Evolutionary conservation across 2,888 invertebrate species (phyloP), one percentile per base, ranked within the genome.

Genomic region (Meganola albula): DNA sequence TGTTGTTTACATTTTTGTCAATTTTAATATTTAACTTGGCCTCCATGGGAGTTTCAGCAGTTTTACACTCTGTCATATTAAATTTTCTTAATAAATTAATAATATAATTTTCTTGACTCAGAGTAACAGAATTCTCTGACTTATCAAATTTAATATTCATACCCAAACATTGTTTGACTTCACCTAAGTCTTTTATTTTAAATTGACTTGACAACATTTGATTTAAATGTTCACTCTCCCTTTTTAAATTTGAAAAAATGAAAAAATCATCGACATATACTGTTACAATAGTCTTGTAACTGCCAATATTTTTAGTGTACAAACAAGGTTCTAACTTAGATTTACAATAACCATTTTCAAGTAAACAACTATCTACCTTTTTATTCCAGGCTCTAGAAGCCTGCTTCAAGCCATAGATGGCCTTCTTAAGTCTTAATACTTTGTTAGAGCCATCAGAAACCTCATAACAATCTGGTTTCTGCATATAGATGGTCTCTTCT

Each of bases 1-100:
- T 13, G 22, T 26, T 30, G 10, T 10, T 27, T n/a, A n/a, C n/a
- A n/a, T n/a, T n/a, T n/a, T n/a, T n/a, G n/a, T n/a, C n/a, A n/a
- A n/a, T n/a, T n/a, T n/a, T n/a, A 23, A 31, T 11, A 28, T 43
- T 31, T 28, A 51, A 36, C 12, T 47, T 53, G 7, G 2, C 9
- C 14, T 51, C 49, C 27, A 54, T 46, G 2, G 48, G 53, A 24
- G 49, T 54, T 22, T 38, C 11, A 26, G 33, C 20, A 23, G 31
- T 5, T 8, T 53, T 44, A 37, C 48, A 44, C 2, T 51, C 12
- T 9, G 8, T 18, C 37, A 53, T 39, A 13, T 42, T 11, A 31
- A 50, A 50, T 36, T 33, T 49, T 2, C 2, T 8, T 10, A 48
- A 34, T 14, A 43, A 22, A 4, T 35, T 18, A 7, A 40, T 12